Evolutionary conservation across 1,140 invertebrate genomes (phyloP).

Genomic region (Berghia stephanieae): DNA sequence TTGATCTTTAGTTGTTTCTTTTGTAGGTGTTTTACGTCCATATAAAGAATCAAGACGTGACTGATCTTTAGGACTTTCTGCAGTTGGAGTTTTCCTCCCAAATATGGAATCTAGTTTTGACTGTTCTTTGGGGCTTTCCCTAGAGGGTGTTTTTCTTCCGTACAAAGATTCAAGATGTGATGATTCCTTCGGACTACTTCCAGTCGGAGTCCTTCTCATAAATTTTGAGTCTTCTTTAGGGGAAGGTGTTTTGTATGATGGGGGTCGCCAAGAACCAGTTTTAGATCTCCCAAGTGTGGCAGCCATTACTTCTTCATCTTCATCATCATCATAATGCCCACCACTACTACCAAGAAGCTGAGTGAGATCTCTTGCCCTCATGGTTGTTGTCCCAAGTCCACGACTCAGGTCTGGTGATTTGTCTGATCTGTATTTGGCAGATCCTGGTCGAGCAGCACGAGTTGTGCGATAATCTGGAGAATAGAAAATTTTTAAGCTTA

Average conservation of each 20-base stretch:
- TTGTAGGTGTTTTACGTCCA: too few relatives aligned
- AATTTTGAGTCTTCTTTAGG: conserved; percentile 19
- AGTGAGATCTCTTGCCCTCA: conserved; percentile 13
- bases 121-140: too few relatives aligned
- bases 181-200: conserved; percentile 3
- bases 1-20: too few relatives aligned
- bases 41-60: too few relatives aligned
- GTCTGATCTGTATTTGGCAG: conserved; percentile 5
- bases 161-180: too few relatives aligned
- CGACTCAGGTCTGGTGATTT: background rate
- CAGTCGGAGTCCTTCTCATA: background rate
- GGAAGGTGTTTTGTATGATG: conserved; percentile 23
- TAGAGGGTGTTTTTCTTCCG: too few relatives aligned
- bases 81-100: too few relatives aligned
- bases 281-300: background rate
- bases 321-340: conserved; percentile 15
- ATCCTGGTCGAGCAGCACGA: conserved; percentile 23
- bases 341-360: background rate
- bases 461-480: too few relatives aligned
- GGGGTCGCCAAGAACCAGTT: background rate
- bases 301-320: conserved; percentile 25
- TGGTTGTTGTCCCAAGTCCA: conserved; percentile 17
- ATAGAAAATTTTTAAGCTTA: too few relatives aligned
- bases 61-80: too few relatives aligned
- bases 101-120: too few relatives aligned